These are phyloP conservation scores for Phyllopteryx taeniolatus DNA, from an alignment of 2,113 vertebrate genomes.

Conservation along the genomic window DNA sequence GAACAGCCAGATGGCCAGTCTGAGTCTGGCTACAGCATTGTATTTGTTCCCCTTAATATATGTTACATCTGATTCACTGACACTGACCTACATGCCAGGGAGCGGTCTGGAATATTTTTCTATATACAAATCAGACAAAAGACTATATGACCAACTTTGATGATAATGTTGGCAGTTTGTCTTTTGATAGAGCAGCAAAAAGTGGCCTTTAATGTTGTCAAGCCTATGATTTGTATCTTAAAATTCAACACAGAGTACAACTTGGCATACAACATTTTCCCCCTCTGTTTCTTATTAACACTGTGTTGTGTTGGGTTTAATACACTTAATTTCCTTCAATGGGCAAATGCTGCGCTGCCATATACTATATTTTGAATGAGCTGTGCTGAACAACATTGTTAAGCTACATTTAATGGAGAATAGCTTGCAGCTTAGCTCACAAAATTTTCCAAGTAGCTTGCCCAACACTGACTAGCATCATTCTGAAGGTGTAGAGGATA, in stretches of 20 bases:
- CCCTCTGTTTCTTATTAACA: slow-evolving; percentile 16
- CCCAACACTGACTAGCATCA: too few species aligned
- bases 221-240: slow-evolving; percentile 48
- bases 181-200: slow-evolving; percentile 51
- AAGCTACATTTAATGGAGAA: too few species aligned
- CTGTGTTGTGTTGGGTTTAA: slow-evolving; percentile 36
- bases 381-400: neutral
- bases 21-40: slow-evolving; percentile 44
- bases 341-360: slow-evolving; percentile 24
- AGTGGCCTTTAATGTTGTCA: slow-evolving; percentile 48
- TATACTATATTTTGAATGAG: slow-evolving; percentile 37
- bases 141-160: slow-evolving; percentile 48
- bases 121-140: slow-evolving; percentile 41
- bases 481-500: too few species aligned
- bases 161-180: slow-evolving; percentile 35
- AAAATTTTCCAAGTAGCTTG: too few species aligned
- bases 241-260: slow-evolving; percentile 47
- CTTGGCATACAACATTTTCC: slow-evolving; percentile 26
- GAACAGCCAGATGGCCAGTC: slow-evolving; percentile 53
- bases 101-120: slow-evolving; percentile 43
- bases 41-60: slow-evolving; percentile 37
- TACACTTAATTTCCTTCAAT: slow-evolving; percentile 44
- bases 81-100: slow-evolving; percentile 52
- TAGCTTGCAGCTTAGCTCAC: too few species aligned
- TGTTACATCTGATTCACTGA: slow-evolving; percentile 53